phyloP scores from a whole-genome alignment of 2,888 invertebrate species.

The Rhingia campestris region DNA sequence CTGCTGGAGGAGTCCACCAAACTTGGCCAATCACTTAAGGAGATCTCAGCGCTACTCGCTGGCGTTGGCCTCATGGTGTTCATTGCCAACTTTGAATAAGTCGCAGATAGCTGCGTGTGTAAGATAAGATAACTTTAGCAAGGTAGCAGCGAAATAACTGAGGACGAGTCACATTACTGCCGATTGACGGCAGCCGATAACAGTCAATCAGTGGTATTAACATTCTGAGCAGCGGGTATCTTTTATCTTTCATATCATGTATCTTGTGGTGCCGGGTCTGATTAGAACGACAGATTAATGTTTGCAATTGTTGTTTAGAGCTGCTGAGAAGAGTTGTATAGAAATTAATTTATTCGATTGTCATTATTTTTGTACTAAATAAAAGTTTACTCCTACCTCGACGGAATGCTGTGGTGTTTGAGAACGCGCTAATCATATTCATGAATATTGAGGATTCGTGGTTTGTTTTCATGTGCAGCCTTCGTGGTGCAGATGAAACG shows the following conservation, averaged over 20 bases:
- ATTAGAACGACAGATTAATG: conserved; percentile 22
- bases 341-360: conserved; percentile 47
- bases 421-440: neutral
- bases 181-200: neutral
- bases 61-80: conserved; percentile 98
- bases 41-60: conserved; percentile 92
- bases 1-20: conserved; percentile 94
- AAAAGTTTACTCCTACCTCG: conserved; percentile 31
- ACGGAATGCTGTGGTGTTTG: neutral
- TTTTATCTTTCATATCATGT: conserved; percentile 18
- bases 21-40: conserved; percentile 94
- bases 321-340: conserved; percentile 24
- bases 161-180: neutral
- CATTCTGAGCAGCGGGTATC: conserved; percentile 4
- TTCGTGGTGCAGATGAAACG: too few relatives aligned
- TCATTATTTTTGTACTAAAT: conserved; percentile 63
- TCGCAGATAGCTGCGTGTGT: conserved; percentile 3
- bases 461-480: too few relatives aligned
- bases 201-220: neutral
- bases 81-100: conserved; percentile 87
- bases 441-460: too few relatives aligned
- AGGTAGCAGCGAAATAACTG: neutral
- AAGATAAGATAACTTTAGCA: conserved; percentile 14
- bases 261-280: conserved; percentile 31
- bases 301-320: conserved; percentile 41